Conservation (phyloP, 2,113 vertebrate genomes). For the Sinocyclocheilus anshuiensis region DNA sequence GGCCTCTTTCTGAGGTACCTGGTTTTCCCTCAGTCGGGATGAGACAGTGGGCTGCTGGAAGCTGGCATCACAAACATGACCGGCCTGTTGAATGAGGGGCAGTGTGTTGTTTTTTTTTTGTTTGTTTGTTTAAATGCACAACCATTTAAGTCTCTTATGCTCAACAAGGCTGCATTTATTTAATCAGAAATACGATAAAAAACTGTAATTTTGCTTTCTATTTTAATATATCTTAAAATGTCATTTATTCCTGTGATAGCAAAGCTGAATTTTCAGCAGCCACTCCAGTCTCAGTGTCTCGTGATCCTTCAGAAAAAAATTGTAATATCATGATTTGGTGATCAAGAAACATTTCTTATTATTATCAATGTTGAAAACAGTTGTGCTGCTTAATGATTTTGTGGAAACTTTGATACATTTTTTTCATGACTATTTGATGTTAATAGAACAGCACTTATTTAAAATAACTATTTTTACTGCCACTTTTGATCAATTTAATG, state of each 20-base stretch:
- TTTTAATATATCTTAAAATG: not conserved
- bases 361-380: not conserved
- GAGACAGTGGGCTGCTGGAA: conserved; percentile 83
- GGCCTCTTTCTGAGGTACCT: conserved; percentile 68
- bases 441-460: not conserved
- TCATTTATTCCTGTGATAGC: not conserved
- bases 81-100: conserved; percentile 32
- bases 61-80: conserved; percentile 57
- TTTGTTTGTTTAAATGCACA: too few species aligned
- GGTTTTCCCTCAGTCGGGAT: conserved; percentile 79
- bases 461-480: not conserved
- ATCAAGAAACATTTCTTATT: not conserved
- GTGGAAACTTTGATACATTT: not conserved
- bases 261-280: not conserved
- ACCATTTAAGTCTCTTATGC: too few species aligned
- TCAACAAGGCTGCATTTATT: too few species aligned
- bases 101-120: not conserved
- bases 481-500: not conserved
- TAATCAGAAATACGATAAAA: too few species aligned
- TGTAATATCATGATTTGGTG: not conserved
- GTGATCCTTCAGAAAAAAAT: not conserved
- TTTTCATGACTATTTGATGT: not conserved
- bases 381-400: not conserved
- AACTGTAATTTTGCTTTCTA: not conserved
- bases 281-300: not conserved